These are phyloP conservation scores for Synergus japonicus DNA, from an alignment of 2,888 invertebrate genomes.

Conservation along the genomic window DNA sequence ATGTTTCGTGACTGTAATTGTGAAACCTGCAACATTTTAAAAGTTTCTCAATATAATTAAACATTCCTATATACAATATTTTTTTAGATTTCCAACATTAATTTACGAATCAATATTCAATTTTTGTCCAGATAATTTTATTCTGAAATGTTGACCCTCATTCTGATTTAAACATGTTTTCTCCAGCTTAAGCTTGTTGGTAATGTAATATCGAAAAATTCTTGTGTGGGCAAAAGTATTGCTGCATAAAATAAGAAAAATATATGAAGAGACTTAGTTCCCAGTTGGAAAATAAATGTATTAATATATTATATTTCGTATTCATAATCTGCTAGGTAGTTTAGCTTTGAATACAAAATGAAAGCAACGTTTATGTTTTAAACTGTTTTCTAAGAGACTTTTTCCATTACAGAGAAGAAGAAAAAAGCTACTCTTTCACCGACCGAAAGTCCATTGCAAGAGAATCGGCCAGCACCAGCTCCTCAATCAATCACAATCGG, in stretches of 20 bases:
- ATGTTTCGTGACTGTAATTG: not conserved
- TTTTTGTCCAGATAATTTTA: not conserved
- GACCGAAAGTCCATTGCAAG: slow-evolving; percentile 91
- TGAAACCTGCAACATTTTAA: not conserved
- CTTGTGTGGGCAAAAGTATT: not conserved
- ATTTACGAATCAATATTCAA: not conserved
- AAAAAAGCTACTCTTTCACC: slow-evolving; percentile 89
- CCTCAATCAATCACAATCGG: slow-evolving; percentile 73
- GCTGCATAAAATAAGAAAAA: not conserved
- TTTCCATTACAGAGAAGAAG: slow-evolving; percentile 82
- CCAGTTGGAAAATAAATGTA: not conserved
- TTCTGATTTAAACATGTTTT: not conserved
- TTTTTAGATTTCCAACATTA: too few relatives aligned
- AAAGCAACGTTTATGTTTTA: not conserved
- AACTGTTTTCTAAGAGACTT: not conserved
- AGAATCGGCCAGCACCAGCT: slow-evolving; percentile 75
- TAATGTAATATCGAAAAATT: not conserved
- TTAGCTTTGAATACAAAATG: not conserved
- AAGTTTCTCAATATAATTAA: too few relatives aligned
- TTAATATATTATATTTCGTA: not conserved
- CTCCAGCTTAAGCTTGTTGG: not conserved
- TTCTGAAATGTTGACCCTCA: not conserved
- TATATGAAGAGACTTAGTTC: not conserved
- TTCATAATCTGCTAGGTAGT: not conserved
- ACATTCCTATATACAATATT: too few relatives aligned